Evolutionary conservation across 2,113 vertebrate species (phyloP).

Genomic region (Todiramphus saurophagus): DNA sequence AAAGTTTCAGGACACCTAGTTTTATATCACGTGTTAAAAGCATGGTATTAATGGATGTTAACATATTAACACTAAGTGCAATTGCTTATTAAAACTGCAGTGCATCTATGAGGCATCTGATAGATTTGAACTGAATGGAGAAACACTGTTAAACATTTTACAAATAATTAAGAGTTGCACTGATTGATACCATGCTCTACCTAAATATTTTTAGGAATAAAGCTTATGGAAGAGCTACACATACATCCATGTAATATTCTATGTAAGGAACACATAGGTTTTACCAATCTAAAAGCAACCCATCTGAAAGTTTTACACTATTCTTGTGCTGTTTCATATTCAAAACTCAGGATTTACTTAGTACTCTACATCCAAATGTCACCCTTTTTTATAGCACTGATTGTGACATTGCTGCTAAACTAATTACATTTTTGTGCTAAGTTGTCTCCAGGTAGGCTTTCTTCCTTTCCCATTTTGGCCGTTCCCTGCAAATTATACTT

Average conservation of each 20-base stretch:
- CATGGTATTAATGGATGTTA: not conserved
- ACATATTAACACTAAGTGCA: not conserved
- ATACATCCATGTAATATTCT: too few species aligned
- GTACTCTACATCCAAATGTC: not conserved
- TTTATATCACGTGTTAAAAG: not conserved
- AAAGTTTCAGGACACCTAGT: not conserved
- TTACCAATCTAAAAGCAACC: not conserved
- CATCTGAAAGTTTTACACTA: not conserved
- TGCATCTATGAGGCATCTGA: not conserved
- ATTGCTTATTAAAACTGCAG: not conserved
- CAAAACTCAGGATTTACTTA: not conserved
- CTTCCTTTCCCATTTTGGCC: not conserved
- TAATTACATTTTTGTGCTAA: not conserved
- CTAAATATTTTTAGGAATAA: not conserved
- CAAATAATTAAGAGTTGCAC: not conserved
- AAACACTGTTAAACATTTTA: not conserved
- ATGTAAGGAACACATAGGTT: not conserved
- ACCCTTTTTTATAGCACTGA: not conserved
- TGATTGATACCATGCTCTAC: not conserved
- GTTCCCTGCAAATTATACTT: not conserved
- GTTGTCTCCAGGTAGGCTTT: constrained; percentile 6
- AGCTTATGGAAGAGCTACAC: not conserved
- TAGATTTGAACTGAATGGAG: not conserved
- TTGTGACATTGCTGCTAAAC: not conserved
- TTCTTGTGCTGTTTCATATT: not conserved